A percentile compares a stretch with the other conserved stretches of the same genome.
phyloP scores from a whole-genome alignment of 2,113 vertebrate species.

The Arenaria interpres region DNA sequence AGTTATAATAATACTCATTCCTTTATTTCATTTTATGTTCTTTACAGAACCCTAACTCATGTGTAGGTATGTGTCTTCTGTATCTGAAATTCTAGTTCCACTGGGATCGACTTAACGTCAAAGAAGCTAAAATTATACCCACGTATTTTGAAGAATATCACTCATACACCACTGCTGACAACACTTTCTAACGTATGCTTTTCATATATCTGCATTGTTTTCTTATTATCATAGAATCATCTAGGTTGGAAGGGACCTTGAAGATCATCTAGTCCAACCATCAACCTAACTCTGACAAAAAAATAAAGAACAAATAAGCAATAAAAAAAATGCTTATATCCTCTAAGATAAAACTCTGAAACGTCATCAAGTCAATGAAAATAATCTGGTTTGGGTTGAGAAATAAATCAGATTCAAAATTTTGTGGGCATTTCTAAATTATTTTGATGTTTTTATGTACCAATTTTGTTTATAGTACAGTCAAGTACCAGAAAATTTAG shows the following conservation, averaged over 20 bases:
- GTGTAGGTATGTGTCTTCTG: background rate
- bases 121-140: background rate
- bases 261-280: too few relatives aligned
- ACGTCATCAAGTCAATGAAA: background rate
- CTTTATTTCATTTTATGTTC: background rate
- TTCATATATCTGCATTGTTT: background rate
- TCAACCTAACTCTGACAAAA: too few relatives aligned
- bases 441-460: background rate
- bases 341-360: background rate
- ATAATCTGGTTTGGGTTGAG: background rate
- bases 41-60: background rate
- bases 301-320: too few relatives aligned
- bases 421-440: background rate
- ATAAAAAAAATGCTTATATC: too few relatives aligned
- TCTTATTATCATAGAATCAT: too few relatives aligned
- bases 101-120: background rate
- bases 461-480: background rate
- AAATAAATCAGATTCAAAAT: background rate
- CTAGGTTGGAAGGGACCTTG: too few relatives aligned
- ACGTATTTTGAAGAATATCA: background rate
- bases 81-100: background rate
- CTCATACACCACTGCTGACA: background rate
- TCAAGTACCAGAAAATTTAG: background rate
- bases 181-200: background rate
- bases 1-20: background rate